A percentile compares a stretch with the other conserved stretches of the same genome.
These are phyloP conservation scores for Tinamus major DNA, from an alignment of 2,797 vertebrate genomes.

Conservation along the genomic window DNA sequence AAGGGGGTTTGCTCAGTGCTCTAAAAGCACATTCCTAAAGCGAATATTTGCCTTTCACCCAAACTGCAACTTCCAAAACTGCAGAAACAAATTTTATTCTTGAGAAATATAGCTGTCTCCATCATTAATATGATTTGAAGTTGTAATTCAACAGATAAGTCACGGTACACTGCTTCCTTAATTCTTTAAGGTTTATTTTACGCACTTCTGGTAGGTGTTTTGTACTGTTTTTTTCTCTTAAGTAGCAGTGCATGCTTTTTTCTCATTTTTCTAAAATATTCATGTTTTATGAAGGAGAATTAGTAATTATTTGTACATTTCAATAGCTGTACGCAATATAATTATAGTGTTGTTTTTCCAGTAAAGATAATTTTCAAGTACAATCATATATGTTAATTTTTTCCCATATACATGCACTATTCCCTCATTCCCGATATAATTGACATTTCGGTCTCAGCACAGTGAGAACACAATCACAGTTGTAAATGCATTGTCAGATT, in stretches of 20 bases:
- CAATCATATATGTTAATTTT: not conserved
- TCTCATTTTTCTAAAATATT: not conserved
- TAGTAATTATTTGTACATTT: not conserved
- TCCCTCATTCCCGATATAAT: not conserved
- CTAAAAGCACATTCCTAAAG: not conserved
- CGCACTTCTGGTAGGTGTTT: not conserved
- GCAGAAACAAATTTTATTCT: not conserved
- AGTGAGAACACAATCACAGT: slow-evolving; percentile 6
- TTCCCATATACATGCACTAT: not conserved
- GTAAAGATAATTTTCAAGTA: not conserved
- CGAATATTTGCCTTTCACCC: not conserved
- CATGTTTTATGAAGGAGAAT: not conserved
- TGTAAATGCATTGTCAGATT: slow-evolving; percentile 54
- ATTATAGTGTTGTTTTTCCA: not conserved
- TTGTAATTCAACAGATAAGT: not conserved
- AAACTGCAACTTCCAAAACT: not conserved
- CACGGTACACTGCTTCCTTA: not conserved
- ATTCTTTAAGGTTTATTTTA: not conserved
- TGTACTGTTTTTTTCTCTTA: not conserved
- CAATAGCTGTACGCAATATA: not conserved
- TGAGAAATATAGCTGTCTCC: not conserved
- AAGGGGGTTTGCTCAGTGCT: not conserved
- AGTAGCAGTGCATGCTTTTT: not conserved
- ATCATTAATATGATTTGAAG: not conserved
- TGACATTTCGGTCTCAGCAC: slow-evolving; percentile 35